Conservation (phyloP, 2,888 invertebrate genomes). For the Drosophila atripex region DNA sequence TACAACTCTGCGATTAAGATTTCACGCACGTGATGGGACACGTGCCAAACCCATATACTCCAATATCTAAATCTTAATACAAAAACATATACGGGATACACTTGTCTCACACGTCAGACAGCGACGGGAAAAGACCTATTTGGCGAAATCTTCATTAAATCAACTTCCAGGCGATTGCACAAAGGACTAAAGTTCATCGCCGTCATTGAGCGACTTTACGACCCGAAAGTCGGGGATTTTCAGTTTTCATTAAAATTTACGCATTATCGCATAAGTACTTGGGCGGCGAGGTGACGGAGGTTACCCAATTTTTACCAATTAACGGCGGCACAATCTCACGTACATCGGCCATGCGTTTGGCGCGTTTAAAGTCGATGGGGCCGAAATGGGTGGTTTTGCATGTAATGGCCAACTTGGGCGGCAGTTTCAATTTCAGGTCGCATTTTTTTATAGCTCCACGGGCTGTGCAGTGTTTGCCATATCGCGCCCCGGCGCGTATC, state of each 20-base stretch:
- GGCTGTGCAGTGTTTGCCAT: slow-evolving; percentile 50
- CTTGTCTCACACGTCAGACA: slow-evolving; percentile 55
- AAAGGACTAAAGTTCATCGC: slow-evolving; percentile 34
- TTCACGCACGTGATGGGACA: slow-evolving; percentile 34
- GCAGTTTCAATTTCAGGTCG: slow-evolving; percentile 66
- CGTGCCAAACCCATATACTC: slow-evolving; percentile 39
- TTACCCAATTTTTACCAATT: slow-evolving; percentile 77
- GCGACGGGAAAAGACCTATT: slow-evolving; percentile 52
- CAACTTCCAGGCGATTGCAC: slow-evolving; percentile 77
- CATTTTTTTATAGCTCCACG: slow-evolving; percentile 61
- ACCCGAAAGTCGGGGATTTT: slow-evolving; percentile 44
- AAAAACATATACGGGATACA: slow-evolving; percentile 10
- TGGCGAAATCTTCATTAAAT: slow-evolving; percentile 78
- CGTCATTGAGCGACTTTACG: slow-evolving; percentile 55
- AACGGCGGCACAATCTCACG: slow-evolving; percentile 74
- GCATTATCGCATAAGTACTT: slow-evolving; percentile 78
- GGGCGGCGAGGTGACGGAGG: slow-evolving; percentile 20
- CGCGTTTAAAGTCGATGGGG: slow-evolving; percentile 42
- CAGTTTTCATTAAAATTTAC: slow-evolving; percentile 76
- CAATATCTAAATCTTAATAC: slow-evolving; percentile 45
- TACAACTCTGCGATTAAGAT: slow-evolving; percentile 23
- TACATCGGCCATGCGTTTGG: slow-evolving; percentile 77
- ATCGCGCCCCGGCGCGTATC: slow-evolving; percentile 55
- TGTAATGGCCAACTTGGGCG: slow-evolving; percentile 35
- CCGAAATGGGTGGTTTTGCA: slow-evolving; percentile 18